Percentiles rank a stretch among this genome's conserved stretches.
These are phyloP conservation scores for Oncorhynchus tshawytscha DNA, from an alignment of 2,113 vertebrate genomes.

Conservation along the genomic window DNA sequence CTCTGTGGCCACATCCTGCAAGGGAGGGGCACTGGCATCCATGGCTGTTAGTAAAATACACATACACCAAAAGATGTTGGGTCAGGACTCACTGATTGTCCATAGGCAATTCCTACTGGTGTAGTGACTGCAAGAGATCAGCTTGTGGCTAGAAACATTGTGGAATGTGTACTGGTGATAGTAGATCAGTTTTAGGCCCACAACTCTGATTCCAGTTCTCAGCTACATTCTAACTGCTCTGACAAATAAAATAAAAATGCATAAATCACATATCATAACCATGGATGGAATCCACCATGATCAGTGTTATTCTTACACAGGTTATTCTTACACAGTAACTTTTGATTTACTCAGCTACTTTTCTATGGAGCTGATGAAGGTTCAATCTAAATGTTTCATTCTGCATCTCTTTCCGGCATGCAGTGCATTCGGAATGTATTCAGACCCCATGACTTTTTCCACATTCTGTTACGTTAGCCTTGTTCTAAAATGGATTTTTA, in stretches of 20 bases:
- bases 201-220: background rate
- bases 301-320: no score
- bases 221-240: background rate
- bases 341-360: no score
- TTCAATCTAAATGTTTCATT: no score
- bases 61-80: constrained; percentile 9
- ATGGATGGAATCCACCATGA: background rate
- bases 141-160: background rate
- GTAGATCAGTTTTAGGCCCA: background rate
- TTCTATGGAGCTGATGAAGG: no score
- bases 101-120: no score
- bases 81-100: background rate
- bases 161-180: background rate
- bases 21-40: constrained; percentile 50
- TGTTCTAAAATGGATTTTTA: no score
- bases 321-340: no score
- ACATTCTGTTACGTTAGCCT: no score
- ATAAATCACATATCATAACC: background rate
- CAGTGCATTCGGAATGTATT: no score
- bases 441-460: no score
- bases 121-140: no score
- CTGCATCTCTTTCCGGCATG: no score
- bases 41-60: constrained; percentile 25
- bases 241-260: background rate
- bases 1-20: constrained; percentile 66